phyloP scores from a whole-genome alignment of 2,797 vertebrate genomes.

The Xenops minutus region DNA sequence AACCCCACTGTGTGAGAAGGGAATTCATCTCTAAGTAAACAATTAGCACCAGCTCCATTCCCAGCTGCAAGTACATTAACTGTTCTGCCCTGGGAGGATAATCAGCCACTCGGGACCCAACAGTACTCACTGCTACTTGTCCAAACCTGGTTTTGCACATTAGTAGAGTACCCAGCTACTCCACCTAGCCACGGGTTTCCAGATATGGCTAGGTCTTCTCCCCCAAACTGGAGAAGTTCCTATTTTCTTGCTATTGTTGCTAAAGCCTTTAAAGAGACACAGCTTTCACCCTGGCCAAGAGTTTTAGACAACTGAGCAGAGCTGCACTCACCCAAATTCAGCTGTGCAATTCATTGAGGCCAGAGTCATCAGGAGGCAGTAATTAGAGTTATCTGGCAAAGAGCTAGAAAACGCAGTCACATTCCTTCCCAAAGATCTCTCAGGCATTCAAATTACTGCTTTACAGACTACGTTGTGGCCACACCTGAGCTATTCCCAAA shows the following conservation, averaged over 20 bases:
- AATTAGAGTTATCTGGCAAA: conserved; percentile 11
- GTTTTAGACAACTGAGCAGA: not conserved
- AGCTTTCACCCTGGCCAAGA: not conserved
- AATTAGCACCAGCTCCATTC: conserved; percentile 12
- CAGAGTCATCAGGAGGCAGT: not conserved
- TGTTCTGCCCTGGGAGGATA: not conserved
- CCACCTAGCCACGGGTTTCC: not conserved
- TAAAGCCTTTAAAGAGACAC: not conserved
- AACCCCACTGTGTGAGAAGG: not conserved
- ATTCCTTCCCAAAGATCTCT: conserved; percentile 14
- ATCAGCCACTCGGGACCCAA: not conserved
- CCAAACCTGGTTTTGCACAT: not conserved
- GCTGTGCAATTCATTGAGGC: not conserved
- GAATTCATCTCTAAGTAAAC: not conserved
- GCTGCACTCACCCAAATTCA: conserved; percentile 6
- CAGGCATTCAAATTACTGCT: conserved; percentile 20
- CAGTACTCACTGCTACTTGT: too few species aligned
- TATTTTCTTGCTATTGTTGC: not conserved
- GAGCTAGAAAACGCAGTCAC: not conserved
- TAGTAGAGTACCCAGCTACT: not conserved
- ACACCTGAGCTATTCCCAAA: conserved; percentile 33
- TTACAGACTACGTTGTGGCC: not conserved
- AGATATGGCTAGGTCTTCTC: not conserved
- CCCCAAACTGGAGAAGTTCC: not conserved
- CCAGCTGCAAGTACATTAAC: not conserved